Evolutionary conservation across 1,140 invertebrate species (phyloP), one percentile per base, ranked within the genome.

Genomic region (Leptopilina clavipes): DNA sequence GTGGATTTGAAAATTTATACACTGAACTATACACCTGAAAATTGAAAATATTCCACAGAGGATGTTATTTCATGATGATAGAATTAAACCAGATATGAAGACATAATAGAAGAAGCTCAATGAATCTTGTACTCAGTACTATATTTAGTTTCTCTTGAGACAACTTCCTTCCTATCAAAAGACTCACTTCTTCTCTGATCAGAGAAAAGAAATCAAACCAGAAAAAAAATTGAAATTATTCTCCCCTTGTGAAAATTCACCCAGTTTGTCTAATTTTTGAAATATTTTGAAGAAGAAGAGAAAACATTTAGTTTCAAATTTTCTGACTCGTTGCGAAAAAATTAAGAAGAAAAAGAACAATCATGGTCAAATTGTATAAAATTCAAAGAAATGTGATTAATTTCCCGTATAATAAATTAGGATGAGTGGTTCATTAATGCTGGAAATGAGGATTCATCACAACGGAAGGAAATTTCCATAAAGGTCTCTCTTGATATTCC

Each of bases 31-130:
- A n/a, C n/a, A n/a, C 11, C 25, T 52, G 44, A 45, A 45, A 25
- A 12, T n/a, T 65, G 11, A n/a, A 65, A 3, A 65, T 31, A 65
- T 65, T 19, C 25, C 19, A 37, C 12, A 25, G 59, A 22, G 31
- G 31, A 22, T 65, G 1, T 10, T 31, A 40, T 40, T 40, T 1
- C 37, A 40, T 9, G 11, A 31, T 65, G 59, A 65, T 65, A 65
- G 59, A 65, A 65, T 65, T 65, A 65, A 65, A 65, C 22, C 0
- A n/a, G n/a, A 52, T 2, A 52, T 65, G 12, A 14, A 37, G 59
- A 65, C 25, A 37, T 65, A 65, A 65, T 65, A n/a, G 59, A 59
- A 59, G 19, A 12, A n/a, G 22, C 56, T 59, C 18, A 65, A 65
- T 65, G 22, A 12, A 65, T 11, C 11, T n/a, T 31, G 59, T 65